These are phyloP conservation scores for Pemphigus obesinymphae DNA, from an alignment of 1,140 invertebrate species.

Conservation along the genomic window DNA sequence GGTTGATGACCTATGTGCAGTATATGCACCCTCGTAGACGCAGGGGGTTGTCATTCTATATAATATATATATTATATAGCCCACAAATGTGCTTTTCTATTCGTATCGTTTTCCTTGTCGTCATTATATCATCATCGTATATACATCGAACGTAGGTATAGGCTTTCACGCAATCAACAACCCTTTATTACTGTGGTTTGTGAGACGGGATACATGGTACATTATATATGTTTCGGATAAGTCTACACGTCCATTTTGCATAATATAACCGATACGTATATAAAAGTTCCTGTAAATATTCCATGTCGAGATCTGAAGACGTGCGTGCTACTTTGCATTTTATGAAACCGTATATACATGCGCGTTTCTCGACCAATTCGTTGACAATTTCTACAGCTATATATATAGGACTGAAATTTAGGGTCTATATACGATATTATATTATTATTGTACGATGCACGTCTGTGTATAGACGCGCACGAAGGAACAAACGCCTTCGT, in stretches of 20 bases:
- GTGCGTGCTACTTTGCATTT: no score
- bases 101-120: not conserved
- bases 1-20: not conserved
- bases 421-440: no score
- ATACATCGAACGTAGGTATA: not conserved
- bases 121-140: not conserved
- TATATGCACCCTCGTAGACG: not conserved
- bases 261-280: not conserved
- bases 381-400: no score
- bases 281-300: no score
- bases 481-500: no score
- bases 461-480: no score
- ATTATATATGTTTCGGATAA: not conserved
- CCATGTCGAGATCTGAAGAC: no score
- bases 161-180: constrained; percentile 6
- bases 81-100: not conserved
- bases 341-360: no score
- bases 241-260: not conserved
- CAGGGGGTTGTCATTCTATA: not conserved
- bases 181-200: constrained; percentile 8
- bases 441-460: no score
- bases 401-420: no score
- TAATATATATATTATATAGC: no score
- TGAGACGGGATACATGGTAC: constrained; percentile 42
- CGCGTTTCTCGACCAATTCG: no score